phyloP scores from a whole-genome alignment of 2,113 vertebrate genomes.

The Thalassarche chlororhynchos region DNA sequence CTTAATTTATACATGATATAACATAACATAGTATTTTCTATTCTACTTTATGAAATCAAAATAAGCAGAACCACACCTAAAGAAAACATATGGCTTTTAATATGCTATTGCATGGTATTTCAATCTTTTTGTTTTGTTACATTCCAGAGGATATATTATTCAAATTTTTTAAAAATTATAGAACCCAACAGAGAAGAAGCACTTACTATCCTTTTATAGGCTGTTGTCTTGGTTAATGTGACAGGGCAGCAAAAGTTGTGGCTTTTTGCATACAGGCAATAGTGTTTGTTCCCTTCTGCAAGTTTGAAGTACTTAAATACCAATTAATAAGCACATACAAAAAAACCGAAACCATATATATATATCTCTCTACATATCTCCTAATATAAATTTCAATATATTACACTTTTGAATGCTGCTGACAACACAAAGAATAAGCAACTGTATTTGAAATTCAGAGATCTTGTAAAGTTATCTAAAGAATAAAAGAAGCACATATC shows the following conservation, averaged over 20 bases:
- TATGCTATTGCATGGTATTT: neutral
- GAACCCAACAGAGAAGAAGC: neutral
- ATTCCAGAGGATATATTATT: neutral
- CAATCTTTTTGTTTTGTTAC: neutral
- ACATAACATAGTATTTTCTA: neutral
- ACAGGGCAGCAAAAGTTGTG: neutral
- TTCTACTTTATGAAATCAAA: neutral
- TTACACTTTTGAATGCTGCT: neutral
- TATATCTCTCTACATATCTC: neutral
- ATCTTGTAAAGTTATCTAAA: neutral
- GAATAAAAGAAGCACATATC: accelerated
- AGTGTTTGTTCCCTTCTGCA: neutral
- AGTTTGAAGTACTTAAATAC: neutral
- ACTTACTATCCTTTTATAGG: neutral
- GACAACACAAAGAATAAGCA: neutral
- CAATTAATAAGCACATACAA: neutral
- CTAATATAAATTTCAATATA: neutral
- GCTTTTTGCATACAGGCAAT: neutral
- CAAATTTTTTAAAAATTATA: neutral
- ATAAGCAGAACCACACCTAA: neutral
- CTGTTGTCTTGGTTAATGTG: neutral
- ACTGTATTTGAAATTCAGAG: neutral
- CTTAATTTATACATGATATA: neutral
- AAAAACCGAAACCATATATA: neutral
- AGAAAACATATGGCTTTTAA: neutral